Conservation (phyloP, 2,113 vertebrate genomes). For the Gobius niger region DNA sequence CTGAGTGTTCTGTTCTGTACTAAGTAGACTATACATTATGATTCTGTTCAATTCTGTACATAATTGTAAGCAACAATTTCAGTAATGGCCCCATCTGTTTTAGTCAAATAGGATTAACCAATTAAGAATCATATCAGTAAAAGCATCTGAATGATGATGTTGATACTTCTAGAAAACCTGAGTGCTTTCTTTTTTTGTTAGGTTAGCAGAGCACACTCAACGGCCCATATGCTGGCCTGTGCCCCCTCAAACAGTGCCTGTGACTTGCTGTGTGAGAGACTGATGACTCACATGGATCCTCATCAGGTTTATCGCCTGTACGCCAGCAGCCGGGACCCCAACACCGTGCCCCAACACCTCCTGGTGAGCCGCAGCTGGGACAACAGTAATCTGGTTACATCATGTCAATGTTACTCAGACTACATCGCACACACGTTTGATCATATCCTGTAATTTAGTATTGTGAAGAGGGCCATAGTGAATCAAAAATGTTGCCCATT, state of each 20-base stretch:
- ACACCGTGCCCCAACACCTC: conserved; percentile 75
- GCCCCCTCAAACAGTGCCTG: conserved; percentile 89
- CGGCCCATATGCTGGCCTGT: conserved; percentile 83
- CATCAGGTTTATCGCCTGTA: conserved; percentile 81
- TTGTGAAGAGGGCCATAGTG: background rate
- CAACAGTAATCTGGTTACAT: background rate
- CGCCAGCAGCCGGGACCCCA: conserved; percentile 78
- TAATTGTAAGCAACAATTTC: background rate
- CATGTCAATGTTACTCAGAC: background rate
- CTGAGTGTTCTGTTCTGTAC: background rate
- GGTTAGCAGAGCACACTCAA: conserved; percentile 30
- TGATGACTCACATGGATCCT: conserved; percentile 74
- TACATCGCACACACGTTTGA: background rate
- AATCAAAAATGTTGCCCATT: too few species aligned
- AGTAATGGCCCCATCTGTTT: conserved; percentile 5
- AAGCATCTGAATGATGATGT: background rate
- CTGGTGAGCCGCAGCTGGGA: conserved; percentile 71
- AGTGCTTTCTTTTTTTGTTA: conserved; percentile 17
- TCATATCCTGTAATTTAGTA: background rate
- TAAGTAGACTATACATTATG: background rate
- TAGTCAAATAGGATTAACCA: background rate
- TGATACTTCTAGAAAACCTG: background rate
- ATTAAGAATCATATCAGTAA: background rate
- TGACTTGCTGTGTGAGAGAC: conserved; percentile 87
- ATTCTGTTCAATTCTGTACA: background rate